Evolutionary conservation across 2,888 invertebrate genomes (phyloP).

Genomic region (Pyralis farinalis): DNA sequence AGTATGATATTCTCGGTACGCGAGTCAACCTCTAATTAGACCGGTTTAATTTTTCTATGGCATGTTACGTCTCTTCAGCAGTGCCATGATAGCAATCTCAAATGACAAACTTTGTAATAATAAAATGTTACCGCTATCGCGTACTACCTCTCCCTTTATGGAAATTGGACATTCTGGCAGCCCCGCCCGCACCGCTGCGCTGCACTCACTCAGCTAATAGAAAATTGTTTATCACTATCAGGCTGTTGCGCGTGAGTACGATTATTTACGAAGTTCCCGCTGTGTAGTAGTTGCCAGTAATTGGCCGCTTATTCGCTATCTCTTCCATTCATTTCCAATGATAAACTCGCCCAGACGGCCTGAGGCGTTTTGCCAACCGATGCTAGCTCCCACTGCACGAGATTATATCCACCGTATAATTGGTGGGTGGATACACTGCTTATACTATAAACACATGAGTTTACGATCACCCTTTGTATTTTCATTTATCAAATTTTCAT

Average conservation of each 20-base stretch:
- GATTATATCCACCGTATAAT: conserved; percentile 24
- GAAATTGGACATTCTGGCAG: conserved; percentile 46
- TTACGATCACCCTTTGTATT: no score
- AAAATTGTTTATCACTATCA: conserved; percentile 71
- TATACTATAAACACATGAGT: neutral
- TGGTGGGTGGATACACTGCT: conserved; percentile 4
- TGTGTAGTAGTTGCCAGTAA: conserved; percentile 58
- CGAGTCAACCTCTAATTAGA: no score
- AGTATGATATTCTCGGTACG: no score
- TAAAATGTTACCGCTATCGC: conserved; percentile 60
- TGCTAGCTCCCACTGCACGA: conserved; percentile 45
- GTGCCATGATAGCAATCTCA: conserved; percentile 66
- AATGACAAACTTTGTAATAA: conserved; percentile 61
- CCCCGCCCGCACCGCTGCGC: conserved; percentile 34
- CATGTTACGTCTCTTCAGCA: no score
- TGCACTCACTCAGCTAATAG: conserved; percentile 48
- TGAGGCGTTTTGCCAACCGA: conserved; percentile 36
- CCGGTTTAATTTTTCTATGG: no score
- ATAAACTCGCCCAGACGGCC: conserved; percentile 56
- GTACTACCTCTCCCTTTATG: conserved; percentile 51
- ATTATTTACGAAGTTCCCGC: conserved; percentile 66
- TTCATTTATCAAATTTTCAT: no score
- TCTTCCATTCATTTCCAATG: conserved; percentile 71
- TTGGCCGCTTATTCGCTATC: conserved; percentile 73
- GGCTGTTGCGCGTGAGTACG: conserved; percentile 64